Evolutionary conservation across 2,888 invertebrate genomes (phyloP), one percentile per base, ranked within the genome.

Genomic region (Syritta pipiens): DNA sequence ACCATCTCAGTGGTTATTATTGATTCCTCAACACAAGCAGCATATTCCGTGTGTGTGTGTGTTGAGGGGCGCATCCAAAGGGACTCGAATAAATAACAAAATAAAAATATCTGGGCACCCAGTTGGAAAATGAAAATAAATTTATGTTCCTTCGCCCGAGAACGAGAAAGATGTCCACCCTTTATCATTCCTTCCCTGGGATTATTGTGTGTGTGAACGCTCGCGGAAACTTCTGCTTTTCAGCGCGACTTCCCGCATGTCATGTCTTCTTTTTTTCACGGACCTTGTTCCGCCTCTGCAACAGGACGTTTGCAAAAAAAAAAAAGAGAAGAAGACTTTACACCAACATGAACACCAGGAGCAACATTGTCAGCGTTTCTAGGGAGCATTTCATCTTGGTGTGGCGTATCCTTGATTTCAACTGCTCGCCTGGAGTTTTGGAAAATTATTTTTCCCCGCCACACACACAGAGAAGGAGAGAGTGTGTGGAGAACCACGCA

Each of bases 91-190:
- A 68, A 68, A 68, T 68, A 59, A 69, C 42, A 6, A 51, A 62
- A 71, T 71, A 62, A 62, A 71, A 71, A 71, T 71, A 60, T 71
- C 51, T 62, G 51, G 37, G 32, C 60, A 53, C 10, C 46, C 62
- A 22, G 46, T 53, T 35, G 62, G 71, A 71, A 71, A 71, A 71
- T 71, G 71, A 62, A 71, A 71, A 62, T 59, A 71, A 71, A 71
- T 71, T 71, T 62, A 62, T 71, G 53, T 62, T 53, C 60, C 35
- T 62, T 71, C 51, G 14, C n/a, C 62, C 62, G 37, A 53, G 53
- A 37, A n/a, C n/a, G n/a, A n/a, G n/a, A 62, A 71, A 53, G 53
- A 71, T 71, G 71, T 71, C 71, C 71, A 71, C 71, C 71, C 60
- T 30, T 71, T 71, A 71, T 71, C 69, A 53, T 53, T 35, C 26